A percentile compares a stretch with the other conserved stretches of the same genome.
These are phyloP conservation scores for Sclerodermus sp. DNA, from an alignment of 2,888 invertebrate genomes.

Conservation along the genomic window DNA sequence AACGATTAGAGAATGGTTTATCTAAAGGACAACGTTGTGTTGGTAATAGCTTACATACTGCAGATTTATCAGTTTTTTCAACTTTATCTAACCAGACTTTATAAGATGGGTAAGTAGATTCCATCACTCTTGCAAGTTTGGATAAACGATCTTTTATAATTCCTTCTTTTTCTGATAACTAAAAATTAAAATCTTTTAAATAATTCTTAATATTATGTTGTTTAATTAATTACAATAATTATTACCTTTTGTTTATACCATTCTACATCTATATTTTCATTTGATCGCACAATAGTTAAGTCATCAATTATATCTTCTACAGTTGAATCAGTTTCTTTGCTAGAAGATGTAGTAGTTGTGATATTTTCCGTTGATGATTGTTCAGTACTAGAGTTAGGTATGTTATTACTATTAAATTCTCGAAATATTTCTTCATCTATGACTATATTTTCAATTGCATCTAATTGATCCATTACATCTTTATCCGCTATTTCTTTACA, in stretches of 20 bases:
- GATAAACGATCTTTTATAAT: slow-evolving; percentile 45
- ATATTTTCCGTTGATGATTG: neutral
- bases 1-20: slow-evolving; percentile 46
- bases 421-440: slow-evolving; percentile 6
- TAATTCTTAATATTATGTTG: slow-evolving; percentile 7
- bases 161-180: slow-evolving; percentile 44
- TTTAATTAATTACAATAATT: neutral
- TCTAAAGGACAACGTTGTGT: slow-evolving; percentile 41
- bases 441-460: slow-evolving; percentile 46
- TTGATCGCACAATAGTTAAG: neutral
- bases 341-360: slow-evolving; percentile 1
- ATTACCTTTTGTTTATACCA: slow-evolving; percentile 47
- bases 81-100: slow-evolving; percentile 46
- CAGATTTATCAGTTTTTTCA: slow-evolving; percentile 37
- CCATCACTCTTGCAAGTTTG: slow-evolving; percentile 48
- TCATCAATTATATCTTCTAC: neutral
- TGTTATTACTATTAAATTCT: neutral
- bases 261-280: slow-evolving; percentile 1
- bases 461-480: slow-evolving; percentile 43
- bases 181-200: slow-evolving; percentile 14
- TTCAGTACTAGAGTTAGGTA: neutral
- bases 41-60: slow-evolving; percentile 47
- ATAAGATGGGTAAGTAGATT: slow-evolving; percentile 48
- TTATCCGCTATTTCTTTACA: slow-evolving; percentile 29
- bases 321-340: neutral